Evolutionary conservation across 1,140 invertebrate genomes (phyloP), one percentile per base, ranked within the genome.

Genomic region (Gyrodactylus bullatarudis): DNA sequence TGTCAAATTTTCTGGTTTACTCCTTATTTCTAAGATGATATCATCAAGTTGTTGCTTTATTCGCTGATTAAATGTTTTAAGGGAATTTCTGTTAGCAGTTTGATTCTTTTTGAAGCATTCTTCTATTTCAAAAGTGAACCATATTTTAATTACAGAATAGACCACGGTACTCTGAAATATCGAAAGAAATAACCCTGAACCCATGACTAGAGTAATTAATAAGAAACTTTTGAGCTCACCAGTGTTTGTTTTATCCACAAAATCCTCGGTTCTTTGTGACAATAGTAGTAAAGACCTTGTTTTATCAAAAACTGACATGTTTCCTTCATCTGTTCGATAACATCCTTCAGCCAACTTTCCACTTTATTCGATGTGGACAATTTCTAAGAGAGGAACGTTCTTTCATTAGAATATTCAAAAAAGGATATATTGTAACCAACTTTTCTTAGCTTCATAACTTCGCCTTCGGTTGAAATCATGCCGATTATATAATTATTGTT

Each of bases 101-200:
- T 78, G 78, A 73, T 82, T 86, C 78, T 87, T 86, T 0, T 81
- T 78, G 77, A 92, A 91, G 0, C 88, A 86, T 77, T 91, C 87
- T 79, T 93, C 89, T 0, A 89, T 87, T 81, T 91, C 89, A 23
- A 87, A 88, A 0, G 89, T 91, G 89, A 89, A 92, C 89, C 89
- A 92, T 19, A 91, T 87, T 77, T 88, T 86, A 82, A 89, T 89
- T 0, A 86, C 86, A 0, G 86, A 87, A 0, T 91, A 80, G 76
- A 88, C 89, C 89, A 92, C 71, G 88, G 84, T 1, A 20, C 72
- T 26, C 26, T 73, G 2, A 85, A 85, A n/a, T n/a, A n/a, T 54
- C n/a, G 34, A 54, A n/a, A 54, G 34, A 54, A 16, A 54, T n/a
- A n/a, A n/a, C n/a, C n/a, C n/a, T n/a, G n/a, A n/a, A n/a, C n/a